A percentile compares a stretch with the other conserved stretches of the same genome.
phyloP scores from a whole-genome alignment of 2,888 invertebrate species.

The Dryobota labecula region DNA sequence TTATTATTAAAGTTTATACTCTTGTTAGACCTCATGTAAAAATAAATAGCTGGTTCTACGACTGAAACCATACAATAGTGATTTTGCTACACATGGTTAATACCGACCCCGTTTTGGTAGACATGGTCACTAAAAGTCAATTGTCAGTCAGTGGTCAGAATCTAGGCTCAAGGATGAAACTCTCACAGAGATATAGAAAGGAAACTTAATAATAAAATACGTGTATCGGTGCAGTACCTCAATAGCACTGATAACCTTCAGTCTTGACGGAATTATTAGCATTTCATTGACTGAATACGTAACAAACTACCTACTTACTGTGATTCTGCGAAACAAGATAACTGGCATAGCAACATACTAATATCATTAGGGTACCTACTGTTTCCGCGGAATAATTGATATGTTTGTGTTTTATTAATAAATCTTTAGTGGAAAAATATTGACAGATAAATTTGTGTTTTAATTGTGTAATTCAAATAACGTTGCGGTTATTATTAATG shows the following conservation, averaged over 20 bases:
- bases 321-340: slow-evolving; percentile 23
- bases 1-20: too few species aligned
- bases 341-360: slow-evolving; percentile 38
- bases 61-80: not conserved
- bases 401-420: slow-evolving; percentile 16
- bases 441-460: slow-evolving; percentile 11
- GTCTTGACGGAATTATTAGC: slow-evolving; percentile 10
- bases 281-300: slow-evolving; percentile 28
- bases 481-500: not conserved
- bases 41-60: too few species aligned
- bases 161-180: not conserved
- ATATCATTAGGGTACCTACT: slow-evolving; percentile 7
- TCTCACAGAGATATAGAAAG: not conserved
- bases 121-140: not conserved
- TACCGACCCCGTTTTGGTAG: not conserved
- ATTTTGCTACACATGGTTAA: not conserved
- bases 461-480: not conserved
- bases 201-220: slow-evolving; percentile 5
- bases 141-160: not conserved
- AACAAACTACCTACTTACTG: slow-evolving; percentile 3
- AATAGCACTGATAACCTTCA: slow-evolving; percentile 43
- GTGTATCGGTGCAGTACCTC: too few species aligned
- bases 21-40: too few species aligned
- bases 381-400: not conserved
- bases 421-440: slow-evolving; percentile 27